Base-by-base conservation (phyloP, 2,113 vertebrate species). In the Ctenodactylus gundi region DNA sequence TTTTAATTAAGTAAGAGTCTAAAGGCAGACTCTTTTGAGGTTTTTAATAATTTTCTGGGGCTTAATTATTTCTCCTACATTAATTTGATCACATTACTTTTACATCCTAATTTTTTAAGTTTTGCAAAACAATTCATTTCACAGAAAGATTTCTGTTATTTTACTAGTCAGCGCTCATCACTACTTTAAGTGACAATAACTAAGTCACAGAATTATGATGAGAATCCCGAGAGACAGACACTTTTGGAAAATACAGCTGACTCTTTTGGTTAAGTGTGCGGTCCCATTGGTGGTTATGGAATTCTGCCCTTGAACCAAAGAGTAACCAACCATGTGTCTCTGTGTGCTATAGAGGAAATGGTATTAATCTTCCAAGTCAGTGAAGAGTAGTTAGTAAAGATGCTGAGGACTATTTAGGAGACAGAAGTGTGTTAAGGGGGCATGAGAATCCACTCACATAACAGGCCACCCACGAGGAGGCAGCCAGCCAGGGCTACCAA, bases 121-220 rank as follows among this genome's bases (percentile, higher is more conserved):
- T 90, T 51, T 81, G 62, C 55, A 49, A 76, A 86, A 39, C 41
- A 62, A 58, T 93, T 51, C 46, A 41, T 90, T 93, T 93, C n/a
- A 29, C 41, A 18, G 44, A 49, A 87, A 68, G 64, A 17, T 83
- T 89, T 76, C 44, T 27, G 12, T 36, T 75, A 27, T 73, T 73
- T 51, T 75, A 65, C 70, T 39, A 39, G 18, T 78, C n/a, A n/a
- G n/a, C n/a, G 34, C 4, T 76, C 60, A 36, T 60, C n/a, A 53
- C 11, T 62, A 53, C 11, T 62, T 75, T 39, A 75, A 78, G 29
- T 17, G 2, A 20, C 31, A 82, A 84, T 88, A 78, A 84, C 70
- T 83, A 95, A 62, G 64, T 64, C 62, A 34, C 44, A 55, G 70
- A 41, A 57, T 86, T n/a, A 51, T 3, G 23, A 10, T 1, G 3